A percentile compares a stretch with the other conserved stretches of the same genome.
phyloP scores from a whole-genome alignment of 2,888 invertebrate species.

The Carpatolechia fugitivella region DNA sequence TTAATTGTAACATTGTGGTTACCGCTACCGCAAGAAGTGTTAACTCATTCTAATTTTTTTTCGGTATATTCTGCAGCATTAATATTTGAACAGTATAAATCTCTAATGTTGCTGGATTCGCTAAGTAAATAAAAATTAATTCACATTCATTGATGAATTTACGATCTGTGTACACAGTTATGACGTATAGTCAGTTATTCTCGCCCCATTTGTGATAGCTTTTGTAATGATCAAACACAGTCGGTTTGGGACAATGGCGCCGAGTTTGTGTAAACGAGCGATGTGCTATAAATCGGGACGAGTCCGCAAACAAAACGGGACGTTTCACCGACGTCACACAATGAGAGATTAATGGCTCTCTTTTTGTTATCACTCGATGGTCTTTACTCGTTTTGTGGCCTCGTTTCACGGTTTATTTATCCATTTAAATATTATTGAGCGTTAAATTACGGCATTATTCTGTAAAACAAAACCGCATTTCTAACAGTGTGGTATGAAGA shows the following conservation, averaged over 20 bases:
- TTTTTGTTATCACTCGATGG: constrained; percentile 70
- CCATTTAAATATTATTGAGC: constrained; percentile 66
- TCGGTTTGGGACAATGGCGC: constrained; percentile 63
- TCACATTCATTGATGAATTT: constrained; percentile 43
- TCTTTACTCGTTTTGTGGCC: constrained; percentile 71
- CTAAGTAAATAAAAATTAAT: constrained; percentile 12
- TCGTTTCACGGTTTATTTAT: constrained; percentile 74
- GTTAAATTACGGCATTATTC: constrained; percentile 57
- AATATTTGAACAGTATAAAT: too few species aligned
- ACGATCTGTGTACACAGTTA: constrained; percentile 64
- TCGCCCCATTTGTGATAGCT: constrained; percentile 62
- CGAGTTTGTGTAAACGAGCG: constrained; percentile 52
- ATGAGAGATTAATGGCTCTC: constrained; percentile 73
- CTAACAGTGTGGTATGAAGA: constrained; percentile 9
- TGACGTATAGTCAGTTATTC: constrained; percentile 64
- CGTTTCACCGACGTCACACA: constrained; percentile 62
- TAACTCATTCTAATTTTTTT: constrained; percentile 1
- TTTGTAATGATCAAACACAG: constrained; percentile 70
- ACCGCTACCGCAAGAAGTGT: constrained; percentile 2
- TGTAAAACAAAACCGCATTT: constrained; percentile 42
- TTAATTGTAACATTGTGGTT: constrained; percentile 5
- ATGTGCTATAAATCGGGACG: constrained; percentile 54
- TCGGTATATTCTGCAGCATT: background rate
- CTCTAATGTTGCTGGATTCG: background rate
- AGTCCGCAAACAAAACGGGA: constrained; percentile 70